Evolutionary conservation across 1,140 invertebrate genomes (phyloP), one percentile per base, ranked within the genome.

Genomic region (Pararge aegeria): DNA sequence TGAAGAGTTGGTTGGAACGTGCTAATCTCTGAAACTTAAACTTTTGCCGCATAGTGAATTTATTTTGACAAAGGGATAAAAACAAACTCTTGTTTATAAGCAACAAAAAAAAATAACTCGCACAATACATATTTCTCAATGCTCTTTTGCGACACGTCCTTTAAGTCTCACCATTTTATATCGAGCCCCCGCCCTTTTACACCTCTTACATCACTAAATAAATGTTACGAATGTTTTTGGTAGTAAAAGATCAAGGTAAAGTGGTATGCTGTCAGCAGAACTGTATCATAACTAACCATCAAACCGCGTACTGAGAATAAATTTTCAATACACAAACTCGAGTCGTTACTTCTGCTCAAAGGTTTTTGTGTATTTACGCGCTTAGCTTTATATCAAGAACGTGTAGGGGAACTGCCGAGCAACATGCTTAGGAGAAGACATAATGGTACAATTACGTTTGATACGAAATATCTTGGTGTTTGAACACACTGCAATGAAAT

Each of bases 311-410:
- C 75, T 80, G 75, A 75, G 80, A 83, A 87, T 87, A 87, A 87
- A 87, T 87, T 85, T 87, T 83, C 83, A 87, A 87, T 85, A 83
- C 75, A 69, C 65, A 61, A 64, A 76, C 68, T 75, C 66, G 80
- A 69, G 59, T 81, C 80, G 79, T 85, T 87, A 83, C 80, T 82
- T 83, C 75, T 75, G 66, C 74, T 80, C 74, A 76, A 76, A 72
- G 73, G 77, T 72, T 73, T 71, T 67, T 46, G 20, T 46, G 15
- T 66, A 64, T 68, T 72, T 76, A 80, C 74, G 75, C 67, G 71
- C 66, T 70, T 67, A 73, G 75, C 68, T 77, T 78, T 66, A 78
- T 77, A 69, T 72, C 21, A 48, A 18, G 56, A 54, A 65, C 64
- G 70, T 60, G 65, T 37, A 54, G 60, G 65, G 59, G 50, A 60